These are phyloP conservation scores for Drosophila sordidula DNA, from an alignment of 2,888 invertebrate species.

Conservation along the genomic window DNA sequence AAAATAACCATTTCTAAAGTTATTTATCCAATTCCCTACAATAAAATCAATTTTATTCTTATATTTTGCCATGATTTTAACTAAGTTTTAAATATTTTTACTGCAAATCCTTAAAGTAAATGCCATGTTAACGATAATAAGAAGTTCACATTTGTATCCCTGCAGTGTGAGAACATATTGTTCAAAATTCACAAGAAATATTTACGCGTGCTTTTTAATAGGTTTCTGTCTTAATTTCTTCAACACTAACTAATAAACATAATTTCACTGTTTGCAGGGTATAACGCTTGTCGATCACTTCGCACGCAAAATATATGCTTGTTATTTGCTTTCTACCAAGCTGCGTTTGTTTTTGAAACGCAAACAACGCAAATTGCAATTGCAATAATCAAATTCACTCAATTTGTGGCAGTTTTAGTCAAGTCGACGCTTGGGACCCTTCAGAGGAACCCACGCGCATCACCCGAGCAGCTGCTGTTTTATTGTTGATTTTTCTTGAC, in stretches of 20 bases:
- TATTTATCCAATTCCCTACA: too few relatives aligned
- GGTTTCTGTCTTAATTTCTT: too few relatives aligned
- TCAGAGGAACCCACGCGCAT: constrained; percentile 65
- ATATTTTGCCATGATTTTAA: too few relatives aligned
- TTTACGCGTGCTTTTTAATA: too few relatives aligned
- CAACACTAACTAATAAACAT: neutral
- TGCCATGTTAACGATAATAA: too few relatives aligned
- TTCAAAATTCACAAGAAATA: too few relatives aligned
- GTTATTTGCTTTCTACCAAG: constrained; percentile 10
- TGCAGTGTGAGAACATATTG: too few relatives aligned
- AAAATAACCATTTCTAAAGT: too few relatives aligned
- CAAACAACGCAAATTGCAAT: constrained; percentile 42
- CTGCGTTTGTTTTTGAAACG: constrained; percentile 37
- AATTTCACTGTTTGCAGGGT: constrained; percentile 17
- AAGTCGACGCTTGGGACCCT: constrained; percentile 44
- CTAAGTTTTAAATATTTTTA: too few relatives aligned
- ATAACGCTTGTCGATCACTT: constrained; percentile 7
- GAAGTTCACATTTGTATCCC: too few relatives aligned
- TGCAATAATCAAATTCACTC: constrained; percentile 55
- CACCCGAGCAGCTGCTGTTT: constrained; percentile 16
- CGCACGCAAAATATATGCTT: neutral
- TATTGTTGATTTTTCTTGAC: constrained; percentile 53
- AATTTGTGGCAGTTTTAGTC: constrained; percentile 47
- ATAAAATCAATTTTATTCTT: too few relatives aligned
- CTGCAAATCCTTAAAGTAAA: too few relatives aligned